phyloP scores from a whole-genome alignment of 2,113 vertebrate genomes.

The Tenrec ecaudatus region DNA sequence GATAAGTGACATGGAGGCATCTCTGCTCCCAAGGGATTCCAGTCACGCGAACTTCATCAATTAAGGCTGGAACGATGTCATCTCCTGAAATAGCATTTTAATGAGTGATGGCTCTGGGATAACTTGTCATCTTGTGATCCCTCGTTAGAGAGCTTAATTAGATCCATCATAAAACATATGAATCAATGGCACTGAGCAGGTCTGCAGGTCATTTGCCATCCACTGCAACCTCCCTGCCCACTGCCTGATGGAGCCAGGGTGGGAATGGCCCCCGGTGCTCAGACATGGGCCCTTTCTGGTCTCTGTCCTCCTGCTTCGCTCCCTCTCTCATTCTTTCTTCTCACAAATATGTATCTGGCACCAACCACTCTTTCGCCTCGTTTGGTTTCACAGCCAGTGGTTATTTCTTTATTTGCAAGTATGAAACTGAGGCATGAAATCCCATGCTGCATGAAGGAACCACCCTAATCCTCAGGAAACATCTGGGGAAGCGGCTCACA shows the following conservation, averaged over 20 bases:
- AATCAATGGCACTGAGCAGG: conserved; percentile 68
- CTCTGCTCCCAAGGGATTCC: conserved; percentile 74
- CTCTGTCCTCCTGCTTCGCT: not conserved
- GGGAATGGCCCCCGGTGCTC: not conserved
- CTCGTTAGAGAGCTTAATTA: conserved; percentile 83
- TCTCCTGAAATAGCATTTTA: conserved; percentile 84
- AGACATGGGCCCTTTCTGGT: not conserved
- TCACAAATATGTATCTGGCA: not conserved
- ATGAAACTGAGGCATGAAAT: not conserved
- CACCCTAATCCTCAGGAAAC: not conserved
- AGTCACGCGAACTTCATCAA: conserved; percentile 76
- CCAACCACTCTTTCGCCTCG: not conserved
- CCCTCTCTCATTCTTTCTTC: not conserved
- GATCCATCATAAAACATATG: conserved; percentile 81
- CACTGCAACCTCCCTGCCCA: not conserved
- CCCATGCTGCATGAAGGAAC: not conserved
- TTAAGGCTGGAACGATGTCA: conserved; percentile 81
- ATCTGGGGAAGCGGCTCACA: not conserved
- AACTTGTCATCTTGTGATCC: conserved; percentile 83
- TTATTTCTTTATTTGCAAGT: conserved; percentile 24
- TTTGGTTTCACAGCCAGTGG: not conserved
- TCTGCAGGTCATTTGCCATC: conserved; percentile 50
- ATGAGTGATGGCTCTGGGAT: conserved; percentile 81
- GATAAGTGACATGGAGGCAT: conserved; percentile 71
- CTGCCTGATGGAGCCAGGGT: not conserved